A percentile compares a stretch with the other conserved stretches of the same genome.
phyloP scores from a whole-genome alignment of 1,140 invertebrate species.

The Drosophila takahashii region DNA sequence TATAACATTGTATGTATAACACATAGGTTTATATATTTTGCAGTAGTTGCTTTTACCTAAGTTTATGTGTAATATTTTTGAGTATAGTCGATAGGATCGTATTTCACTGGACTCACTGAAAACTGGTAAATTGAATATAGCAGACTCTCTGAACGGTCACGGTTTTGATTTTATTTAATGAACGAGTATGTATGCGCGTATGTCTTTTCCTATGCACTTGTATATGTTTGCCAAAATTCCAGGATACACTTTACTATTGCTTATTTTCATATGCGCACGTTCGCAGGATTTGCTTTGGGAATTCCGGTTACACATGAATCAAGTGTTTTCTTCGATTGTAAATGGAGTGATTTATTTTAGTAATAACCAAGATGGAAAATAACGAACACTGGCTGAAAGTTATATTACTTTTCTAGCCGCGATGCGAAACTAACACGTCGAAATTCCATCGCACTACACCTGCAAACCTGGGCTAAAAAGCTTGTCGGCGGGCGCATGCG shows the following conservation, averaged over 20 bases:
- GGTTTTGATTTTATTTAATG: conserved; percentile 33
- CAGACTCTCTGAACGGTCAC: conserved; percentile 17
- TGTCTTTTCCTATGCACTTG: conserved; percentile 34
- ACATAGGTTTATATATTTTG: conserved; percentile 49
- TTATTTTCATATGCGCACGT: conserved; percentile 24
- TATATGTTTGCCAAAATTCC: conserved; percentile 34
- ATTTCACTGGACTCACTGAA: conserved; percentile 13
- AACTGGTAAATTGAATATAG: conserved; percentile 26
- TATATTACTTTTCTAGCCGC: conserved; percentile 57
- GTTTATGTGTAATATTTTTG: background rate
- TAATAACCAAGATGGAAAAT: conserved; percentile 13
- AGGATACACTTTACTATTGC: conserved; percentile 40
- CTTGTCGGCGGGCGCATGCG: conserved; percentile 59
- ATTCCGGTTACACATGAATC: background rate
- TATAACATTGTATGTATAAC: conserved; percentile 40
- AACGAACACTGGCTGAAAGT: conserved; percentile 31
- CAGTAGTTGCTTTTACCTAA: conserved; percentile 6
- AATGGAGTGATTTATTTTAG: conserved; percentile 12
- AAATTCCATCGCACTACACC: conserved; percentile 58
- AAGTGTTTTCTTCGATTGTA: conserved; percentile 8
- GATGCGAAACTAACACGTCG: conserved; percentile 56
- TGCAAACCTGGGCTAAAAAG: conserved; percentile 60
- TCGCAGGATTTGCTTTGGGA: background rate
- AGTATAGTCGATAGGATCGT: background rate
- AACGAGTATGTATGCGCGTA: conserved; percentile 26